Evolutionary conservation across 2,113 vertebrate species (phyloP).

Genomic region (Microtus pennsylvanicus): DNA sequence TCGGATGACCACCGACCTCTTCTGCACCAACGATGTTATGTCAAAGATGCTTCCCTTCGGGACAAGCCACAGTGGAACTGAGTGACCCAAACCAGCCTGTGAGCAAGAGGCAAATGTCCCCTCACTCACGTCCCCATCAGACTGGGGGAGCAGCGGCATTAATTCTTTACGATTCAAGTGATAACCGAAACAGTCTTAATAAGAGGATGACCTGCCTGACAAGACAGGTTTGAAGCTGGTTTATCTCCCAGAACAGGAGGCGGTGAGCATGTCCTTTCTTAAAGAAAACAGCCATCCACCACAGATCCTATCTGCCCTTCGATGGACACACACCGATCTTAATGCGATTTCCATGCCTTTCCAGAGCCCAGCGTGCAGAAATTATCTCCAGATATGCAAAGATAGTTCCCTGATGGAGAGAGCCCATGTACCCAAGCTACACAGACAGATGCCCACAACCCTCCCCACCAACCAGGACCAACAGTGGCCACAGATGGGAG

Average conservation of each 20-base stretch:
- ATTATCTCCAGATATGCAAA: slow-evolving; percentile 58
- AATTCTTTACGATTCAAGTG: slow-evolving; percentile 1
- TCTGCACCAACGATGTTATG: neutral
- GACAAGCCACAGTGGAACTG: slow-evolving; percentile 12
- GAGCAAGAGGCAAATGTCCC: neutral
- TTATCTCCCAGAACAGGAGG: slow-evolving; percentile 66
- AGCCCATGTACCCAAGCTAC: neutral
- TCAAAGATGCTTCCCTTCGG: neutral
- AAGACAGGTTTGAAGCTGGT: slow-evolving; percentile 21
- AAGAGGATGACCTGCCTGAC: neutral
- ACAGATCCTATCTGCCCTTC: slow-evolving; percentile 36
- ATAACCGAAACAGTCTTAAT: neutral
- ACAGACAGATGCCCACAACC: slow-evolving; percentile 38
- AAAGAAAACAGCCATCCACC: neutral
- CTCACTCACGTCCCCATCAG: neutral
- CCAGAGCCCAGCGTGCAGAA: neutral
- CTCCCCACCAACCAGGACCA: neutral
- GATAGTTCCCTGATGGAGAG: accelerated
- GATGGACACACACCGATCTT: slow-evolving; percentile 12
- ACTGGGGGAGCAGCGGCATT: neutral
- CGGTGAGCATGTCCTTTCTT: slow-evolving; percentile 1
- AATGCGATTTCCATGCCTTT: slow-evolving; percentile 56
- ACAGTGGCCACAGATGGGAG: neutral
- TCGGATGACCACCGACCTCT: neutral
- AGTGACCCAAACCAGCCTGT: too few species aligned